Percentiles rank a stretch among this genome's conserved stretches.
Conservation (phyloP, 1,140 invertebrate species). For the Pollicipes pollicipes region DNA sequence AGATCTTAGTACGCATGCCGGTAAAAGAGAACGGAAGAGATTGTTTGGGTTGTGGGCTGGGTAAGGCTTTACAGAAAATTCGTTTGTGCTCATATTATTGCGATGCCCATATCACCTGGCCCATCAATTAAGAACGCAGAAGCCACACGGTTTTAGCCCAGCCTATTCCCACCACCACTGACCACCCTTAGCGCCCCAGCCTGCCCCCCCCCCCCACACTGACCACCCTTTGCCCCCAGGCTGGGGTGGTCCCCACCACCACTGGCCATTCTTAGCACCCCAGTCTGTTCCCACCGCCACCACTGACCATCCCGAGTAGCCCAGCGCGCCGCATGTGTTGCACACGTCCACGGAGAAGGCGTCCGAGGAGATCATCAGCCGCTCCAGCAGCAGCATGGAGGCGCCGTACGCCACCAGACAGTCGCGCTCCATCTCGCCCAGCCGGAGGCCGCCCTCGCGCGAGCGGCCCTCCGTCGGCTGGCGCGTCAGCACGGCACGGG, state of each 20-base stretch:
- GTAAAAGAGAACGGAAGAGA: too few species aligned
- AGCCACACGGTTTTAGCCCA: too few species aligned
- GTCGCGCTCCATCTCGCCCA: conserved; percentile 99
- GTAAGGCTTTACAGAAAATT: too few species aligned
- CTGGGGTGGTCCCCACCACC: too few species aligned
- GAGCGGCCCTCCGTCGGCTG: conserved; percentile 94
- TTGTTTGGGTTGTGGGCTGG: too few species aligned
- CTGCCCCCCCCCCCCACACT: not conserved
- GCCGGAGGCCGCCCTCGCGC: conserved; percentile 85
- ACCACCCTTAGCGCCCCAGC: not conserved
- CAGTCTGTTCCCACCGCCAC: conserved; percentile 16
- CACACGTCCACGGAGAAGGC: conserved; percentile 93
- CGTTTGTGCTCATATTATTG: too few species aligned
- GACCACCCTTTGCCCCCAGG: too few species aligned
- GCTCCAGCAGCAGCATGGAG: conserved; percentile 86
- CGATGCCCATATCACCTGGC: too few species aligned
- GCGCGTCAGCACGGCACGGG: conserved; percentile 79
- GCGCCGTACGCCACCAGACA: conserved; percentile 97
- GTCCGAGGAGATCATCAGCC: conserved; percentile 96
- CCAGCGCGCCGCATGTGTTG: conserved; percentile 80
- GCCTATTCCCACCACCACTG: too few species aligned
- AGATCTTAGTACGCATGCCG: too few species aligned
- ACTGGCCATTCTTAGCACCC: too few species aligned
- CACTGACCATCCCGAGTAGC: conserved; percentile 64
- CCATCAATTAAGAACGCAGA: too few species aligned